Conservation (phyloP, 2,113 vertebrate genomes). For the Garra rufa region DNA sequence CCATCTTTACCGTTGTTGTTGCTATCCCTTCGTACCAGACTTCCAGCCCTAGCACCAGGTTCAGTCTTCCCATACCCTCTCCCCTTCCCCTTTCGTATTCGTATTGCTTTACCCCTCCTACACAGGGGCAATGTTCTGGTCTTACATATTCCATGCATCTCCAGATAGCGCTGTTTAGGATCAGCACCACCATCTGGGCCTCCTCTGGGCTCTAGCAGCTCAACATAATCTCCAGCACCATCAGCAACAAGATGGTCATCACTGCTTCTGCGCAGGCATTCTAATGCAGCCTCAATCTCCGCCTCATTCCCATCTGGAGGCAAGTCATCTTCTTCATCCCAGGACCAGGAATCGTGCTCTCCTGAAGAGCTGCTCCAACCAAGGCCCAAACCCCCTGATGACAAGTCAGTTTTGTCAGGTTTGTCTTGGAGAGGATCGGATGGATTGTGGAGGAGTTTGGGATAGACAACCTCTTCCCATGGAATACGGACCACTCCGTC, state of each 20-base stretch:
- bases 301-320: conserved; percentile 62
- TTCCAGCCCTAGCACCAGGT: conserved; percentile 61
- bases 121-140: conserved; percentile 84
- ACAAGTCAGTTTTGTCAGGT: conserved; percentile 61
- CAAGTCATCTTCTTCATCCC: conserved; percentile 76
- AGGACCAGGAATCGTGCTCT: conserved; percentile 77
- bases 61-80: conserved; percentile 79
- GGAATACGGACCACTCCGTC: conserved; percentile 85
- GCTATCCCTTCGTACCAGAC: conserved; percentile 57
- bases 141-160: conserved; percentile 79
- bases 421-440: conserved; percentile 58
- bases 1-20: conserved; percentile 42
- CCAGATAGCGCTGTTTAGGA: conserved; percentile 74
- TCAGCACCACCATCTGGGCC: conserved; percentile 77
- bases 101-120: conserved; percentile 78
- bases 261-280: conserved; percentile 64
- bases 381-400: conserved; percentile 60
- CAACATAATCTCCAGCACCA: conserved; percentile 81
- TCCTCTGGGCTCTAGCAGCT: conserved; percentile 81
- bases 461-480: conserved; percentile 89
- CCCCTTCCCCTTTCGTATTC: conserved; percentile 78
- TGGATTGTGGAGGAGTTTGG: conserved; percentile 84
- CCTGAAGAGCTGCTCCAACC: conserved; percentile 74
- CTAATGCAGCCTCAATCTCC: conserved; percentile 49
- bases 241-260: conserved; percentile 66